Base-by-base conservation (phyloP, 23 tunicate species). In the Corella eumyota region DNA sequence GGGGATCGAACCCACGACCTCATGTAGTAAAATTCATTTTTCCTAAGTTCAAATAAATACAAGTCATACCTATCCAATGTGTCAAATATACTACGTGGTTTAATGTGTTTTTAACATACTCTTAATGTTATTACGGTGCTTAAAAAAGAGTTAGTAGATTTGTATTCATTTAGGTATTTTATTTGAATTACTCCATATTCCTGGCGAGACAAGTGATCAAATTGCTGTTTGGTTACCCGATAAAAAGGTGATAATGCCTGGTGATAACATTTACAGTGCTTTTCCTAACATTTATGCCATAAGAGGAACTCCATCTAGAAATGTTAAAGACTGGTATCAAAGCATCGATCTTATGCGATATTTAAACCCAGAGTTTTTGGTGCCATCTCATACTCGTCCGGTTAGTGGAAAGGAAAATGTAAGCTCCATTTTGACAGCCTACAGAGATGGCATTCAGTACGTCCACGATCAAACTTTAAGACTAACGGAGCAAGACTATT, bases 151-250 rank as follows among this genome's bases (percentile, higher is more conserved):
- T n/a, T n/a, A n/a, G n/a, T n/a, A n/a, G n/a, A n/a, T n/a, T n/a
- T n/a, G n/a, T n/a, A n/a, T n/a, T n/a, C n/a, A n/a, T 17, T 1
- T 51, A 75, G 81, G 81, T 15, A 25, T 75, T 13, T 23, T 27
- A 53, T 5, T 75, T 2, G 37, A 75, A 32, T 66, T 75, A 19
- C 36, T 75, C 9, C 78, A 79, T 38, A 63, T 70, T 32, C 87
- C 87, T 34, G 81, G 90, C 4, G 90, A 80, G 31, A 80, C 90
- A 4, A 38, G 46, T 23, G 90, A 80, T 67, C 74, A 80, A 19
- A 38, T 57, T 19, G 25, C 72, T 15, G 64, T 80, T 20, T 73
- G 68, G 73, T 27, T 80, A 7, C 90, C 90, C 19, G 68, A 74
- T 30, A 46, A 37, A n/a, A 27, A 47, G 19, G 79, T 60, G 7